These are phyloP conservation scores for Actinemys pallida DNA, from an alignment of 2,113 vertebrate species.

Conservation along the genomic window DNA sequence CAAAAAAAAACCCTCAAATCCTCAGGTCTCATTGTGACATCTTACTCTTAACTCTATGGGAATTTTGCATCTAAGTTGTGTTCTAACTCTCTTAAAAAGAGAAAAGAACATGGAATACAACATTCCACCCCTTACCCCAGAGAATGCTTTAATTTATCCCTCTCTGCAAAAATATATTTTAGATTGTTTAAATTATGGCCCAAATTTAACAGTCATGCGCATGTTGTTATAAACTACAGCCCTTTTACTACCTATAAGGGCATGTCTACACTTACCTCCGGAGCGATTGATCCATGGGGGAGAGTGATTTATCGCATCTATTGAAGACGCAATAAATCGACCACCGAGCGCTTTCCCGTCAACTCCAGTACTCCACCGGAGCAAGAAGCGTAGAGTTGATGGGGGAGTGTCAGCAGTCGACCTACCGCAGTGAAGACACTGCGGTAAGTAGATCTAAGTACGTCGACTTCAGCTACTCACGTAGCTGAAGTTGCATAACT, in stretches of 20 bases:
- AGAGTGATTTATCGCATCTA: too few relatives aligned
- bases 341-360: too few relatives aligned
- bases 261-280: too few relatives aligned
- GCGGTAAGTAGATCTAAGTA: too few relatives aligned
- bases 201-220: accelerated
- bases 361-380: too few relatives aligned
- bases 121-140: not conserved
- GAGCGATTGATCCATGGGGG: too few relatives aligned
- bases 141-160: not conserved
- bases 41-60: not conserved
- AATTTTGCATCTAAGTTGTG: not conserved
- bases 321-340: too few relatives aligned
- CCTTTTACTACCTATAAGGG: not conserved
- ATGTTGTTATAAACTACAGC: not conserved
- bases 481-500: too few relatives aligned
- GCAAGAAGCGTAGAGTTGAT: too few relatives aligned
- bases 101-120: not conserved
- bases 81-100: not conserved
- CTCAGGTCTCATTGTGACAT: not conserved
- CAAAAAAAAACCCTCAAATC: not conserved
- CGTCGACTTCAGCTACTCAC: too few relatives aligned
- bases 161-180: not conserved
- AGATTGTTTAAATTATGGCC: not conserved
- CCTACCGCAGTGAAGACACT: too few relatives aligned
- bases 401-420: too few relatives aligned